A percentile compares a stretch with the other conserved stretches of the same genome.
phyloP scores from a whole-genome alignment of 2,113 vertebrate genomes.

The Excalfactoria chinensis region DNA sequence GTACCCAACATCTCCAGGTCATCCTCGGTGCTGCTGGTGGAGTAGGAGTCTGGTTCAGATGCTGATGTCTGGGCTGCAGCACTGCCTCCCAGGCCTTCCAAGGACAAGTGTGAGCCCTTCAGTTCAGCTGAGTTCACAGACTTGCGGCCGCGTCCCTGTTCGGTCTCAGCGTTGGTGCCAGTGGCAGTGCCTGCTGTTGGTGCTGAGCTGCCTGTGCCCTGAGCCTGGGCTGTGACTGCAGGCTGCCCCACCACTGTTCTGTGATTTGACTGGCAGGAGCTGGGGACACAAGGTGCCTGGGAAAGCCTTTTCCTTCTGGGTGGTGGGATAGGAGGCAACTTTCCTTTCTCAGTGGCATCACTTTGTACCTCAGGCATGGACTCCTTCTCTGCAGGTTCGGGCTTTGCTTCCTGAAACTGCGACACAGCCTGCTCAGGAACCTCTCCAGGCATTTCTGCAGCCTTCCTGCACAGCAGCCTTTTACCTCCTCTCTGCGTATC shows the following conservation, averaged over 20 bases:
- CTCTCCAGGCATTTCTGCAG: constrained; percentile 25
- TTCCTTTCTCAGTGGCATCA: constrained; percentile 16
- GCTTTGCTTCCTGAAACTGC: constrained; percentile 41
- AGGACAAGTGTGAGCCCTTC: constrained; percentile 78
- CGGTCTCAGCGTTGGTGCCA: neutral
- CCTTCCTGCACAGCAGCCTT: neutral
- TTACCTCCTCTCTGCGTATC: neutral
- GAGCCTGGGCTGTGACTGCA: fast-evolving
- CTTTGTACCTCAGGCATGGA: neutral
- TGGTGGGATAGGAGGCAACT: constrained; percentile 80
- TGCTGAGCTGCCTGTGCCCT: neutral
- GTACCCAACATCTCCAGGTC: constrained; percentile 78
- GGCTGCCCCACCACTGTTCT: neutral
- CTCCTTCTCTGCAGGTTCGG: neutral
- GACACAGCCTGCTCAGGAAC: neutral
- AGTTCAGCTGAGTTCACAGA: constrained; percentile 36
- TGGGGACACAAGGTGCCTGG: neutral
- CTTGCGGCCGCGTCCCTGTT: neutral
- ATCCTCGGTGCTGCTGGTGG: constrained; percentile 93
- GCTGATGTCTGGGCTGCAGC: neutral
- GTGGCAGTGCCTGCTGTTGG: neutral
- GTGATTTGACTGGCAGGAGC: neutral
- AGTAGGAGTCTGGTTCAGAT: constrained; percentile 88
- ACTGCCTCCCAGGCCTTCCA: constrained; percentile 80
- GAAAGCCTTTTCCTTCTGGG: constrained; percentile 80